Evolutionary conservation across 2,888 invertebrate species (phyloP), one percentile per base, ranked within the genome.

Genomic region (Coelinius sp.): DNA sequence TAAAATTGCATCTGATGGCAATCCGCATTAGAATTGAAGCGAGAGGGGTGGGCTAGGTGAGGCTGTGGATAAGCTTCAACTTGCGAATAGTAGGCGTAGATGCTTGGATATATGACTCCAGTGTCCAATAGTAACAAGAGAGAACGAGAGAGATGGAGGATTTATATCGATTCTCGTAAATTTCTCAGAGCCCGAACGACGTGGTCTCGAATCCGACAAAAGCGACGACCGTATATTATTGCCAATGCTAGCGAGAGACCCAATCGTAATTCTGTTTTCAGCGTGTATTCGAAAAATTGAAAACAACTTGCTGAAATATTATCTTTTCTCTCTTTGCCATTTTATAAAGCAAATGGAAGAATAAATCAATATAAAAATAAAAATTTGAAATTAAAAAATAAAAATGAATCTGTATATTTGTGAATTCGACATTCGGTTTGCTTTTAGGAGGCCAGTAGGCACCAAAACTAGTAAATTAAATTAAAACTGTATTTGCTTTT

Each of bases 151-250:
- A 24, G 24, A 44, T 25, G 41, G n/a, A n/a, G n/a, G n/a, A 10
- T 53, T 68, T 52, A 59, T 71, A 75, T 75, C 64, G 67, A 75
- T 72, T 73, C 71, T 75, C 75, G 73, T 75, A 72, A 75, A 75
- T 75, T 75, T 70, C 22, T 68, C 31, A 56, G 63, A 66, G n/a
- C 65, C 27, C 6, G 25, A 56, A 67, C 14, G 67, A 67, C 53
- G 67, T 53, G 38, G 49, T 65, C 41, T 53, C 41, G 22, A 67
- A 67, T 56, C 41, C 22, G 20, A 67, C 67, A 67, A 41, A 56
- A 67, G 67, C 67, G 38, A 52, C 24, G 20, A 67, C 20, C 22
- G 22, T 66, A 25, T 27, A 65, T 65, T 46, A 46, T 65, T 31
- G 17, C 20, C 17, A 25, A 25, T 14, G 52, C 52, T 44, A 52